Evolutionary conservation across 2,797 vertebrate genomes (phyloP), one percentile per base, ranked within the genome.

Genomic region (Scyliorhinus canicula): DNA sequence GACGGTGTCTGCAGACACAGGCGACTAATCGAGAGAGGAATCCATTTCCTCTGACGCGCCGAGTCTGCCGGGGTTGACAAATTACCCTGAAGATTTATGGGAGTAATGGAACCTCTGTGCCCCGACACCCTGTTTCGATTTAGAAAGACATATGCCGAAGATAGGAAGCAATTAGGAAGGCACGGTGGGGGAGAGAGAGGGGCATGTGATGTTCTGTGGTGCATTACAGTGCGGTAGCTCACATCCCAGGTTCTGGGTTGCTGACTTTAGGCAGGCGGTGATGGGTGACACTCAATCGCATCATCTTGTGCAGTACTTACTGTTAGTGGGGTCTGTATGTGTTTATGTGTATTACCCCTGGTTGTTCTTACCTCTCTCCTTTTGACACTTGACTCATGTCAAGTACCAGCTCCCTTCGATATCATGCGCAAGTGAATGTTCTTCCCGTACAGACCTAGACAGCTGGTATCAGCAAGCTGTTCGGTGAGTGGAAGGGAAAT

Each of bases 121-220:
- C 60, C 93, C 74, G 47, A 55, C 93, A 93, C 67, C 93, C 50
- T 71, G 93, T 93, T 94, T 94, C 93, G 67, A 94, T 57, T 91
- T 90, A 57, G n/a, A 71, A 88, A 69, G 67, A 40, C 31, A 40
- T 52, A 55, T 65, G 85, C 57, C 26, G 35, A 71, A 50, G 24
- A 95, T 69, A 90, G 95, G 95, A 95, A 95, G 95, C 95, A 91
- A 95, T 95, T 95, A 90, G 84, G 31, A 55, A 71, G 47, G 50
- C 93, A 74, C 21, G 67, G 47, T 60, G 95, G 95, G 96, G 91
- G 86, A 93, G 67, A 95, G 96, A 95, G 57, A 79, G 96, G 52
- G 95, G 95, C 95, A 95, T 95, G 95, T 93, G 95, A 95, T 96
- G 95, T 96, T 96, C 95, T 31, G 96, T 95, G 95, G 95, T 95